Conservation (phyloP, 2,113 vertebrate genomes). For the Etia nguti region DNA sequence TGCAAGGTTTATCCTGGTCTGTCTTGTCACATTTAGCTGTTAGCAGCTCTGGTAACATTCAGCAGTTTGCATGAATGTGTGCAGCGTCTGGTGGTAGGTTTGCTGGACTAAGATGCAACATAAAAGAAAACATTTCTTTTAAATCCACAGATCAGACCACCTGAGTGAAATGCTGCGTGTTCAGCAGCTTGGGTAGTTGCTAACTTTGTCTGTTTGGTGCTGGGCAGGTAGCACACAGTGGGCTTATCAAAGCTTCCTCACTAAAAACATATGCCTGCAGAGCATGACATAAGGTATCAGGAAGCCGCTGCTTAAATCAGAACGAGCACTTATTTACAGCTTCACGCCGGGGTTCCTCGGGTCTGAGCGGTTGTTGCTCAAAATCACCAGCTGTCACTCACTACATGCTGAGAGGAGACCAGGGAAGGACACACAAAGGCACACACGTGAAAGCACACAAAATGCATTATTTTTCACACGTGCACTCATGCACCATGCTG, state of each 20-base stretch:
- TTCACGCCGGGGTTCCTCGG: conserved; percentile 32
- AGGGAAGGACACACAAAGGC: conserved; percentile 16
- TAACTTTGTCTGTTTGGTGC: neutral
- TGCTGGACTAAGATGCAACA: conserved; percentile 13
- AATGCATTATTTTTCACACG: neutral
- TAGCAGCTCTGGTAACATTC: neutral
- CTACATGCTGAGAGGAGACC: conserved; percentile 35
- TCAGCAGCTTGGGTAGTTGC: neutral
- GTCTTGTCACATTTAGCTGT: neutral
- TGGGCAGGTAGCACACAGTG: neutral
- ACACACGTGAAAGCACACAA: neutral
- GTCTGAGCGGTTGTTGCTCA: conserved; percentile 35
- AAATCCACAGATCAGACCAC: neutral
- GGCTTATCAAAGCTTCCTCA: neutral
- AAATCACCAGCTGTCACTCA: conserved; percentile 63
- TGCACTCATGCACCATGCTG: conserved; percentile 2
- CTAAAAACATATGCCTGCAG: conserved; percentile 1
- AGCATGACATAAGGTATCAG: neutral
- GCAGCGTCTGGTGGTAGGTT: neutral
- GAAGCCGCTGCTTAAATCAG: conserved; percentile 33
- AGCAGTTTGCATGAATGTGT: neutral
- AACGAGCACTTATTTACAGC: conserved; percentile 49
- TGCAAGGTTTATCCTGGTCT: neutral
- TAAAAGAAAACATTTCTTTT: neutral
- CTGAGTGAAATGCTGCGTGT: neutral